Evolutionary conservation across 2,888 invertebrate genomes (phyloP).

Genomic region (Eurytoma adleriae): DNA sequence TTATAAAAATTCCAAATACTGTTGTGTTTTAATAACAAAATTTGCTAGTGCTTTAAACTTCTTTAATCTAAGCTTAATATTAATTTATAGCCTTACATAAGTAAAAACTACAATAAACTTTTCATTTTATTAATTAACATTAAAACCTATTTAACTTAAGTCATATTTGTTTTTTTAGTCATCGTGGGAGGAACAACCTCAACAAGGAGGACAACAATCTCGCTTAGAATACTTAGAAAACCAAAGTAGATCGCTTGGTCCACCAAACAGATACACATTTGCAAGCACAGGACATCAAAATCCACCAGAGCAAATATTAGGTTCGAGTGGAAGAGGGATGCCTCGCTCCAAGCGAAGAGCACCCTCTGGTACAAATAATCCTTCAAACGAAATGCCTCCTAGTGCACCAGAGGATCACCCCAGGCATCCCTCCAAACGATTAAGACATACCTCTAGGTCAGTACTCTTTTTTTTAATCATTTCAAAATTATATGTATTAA

Average conservation of each 20-base stretch:
- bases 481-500: no score
- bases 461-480: not conserved
- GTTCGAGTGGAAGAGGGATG: constrained; percentile 72
- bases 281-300: constrained; percentile 46
- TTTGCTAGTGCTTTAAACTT: no score
- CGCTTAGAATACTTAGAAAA: constrained; percentile 37
- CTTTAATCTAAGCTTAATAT: no score
- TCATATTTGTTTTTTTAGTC: constrained; percentile 46
- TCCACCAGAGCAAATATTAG: constrained; percentile 58
- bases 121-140: not conserved
- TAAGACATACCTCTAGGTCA: constrained; percentile 71
- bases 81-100: no score
- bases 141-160: no score
- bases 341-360: constrained; percentile 76
- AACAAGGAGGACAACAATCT: constrained; percentile 40
- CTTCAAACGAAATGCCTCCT: constrained; percentile 72
- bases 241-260: constrained; percentile 17
- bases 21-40: no score
- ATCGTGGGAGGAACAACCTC: constrained; percentile 60
- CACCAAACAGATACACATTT: constrained; percentile 29
- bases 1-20: not conserved
- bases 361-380: constrained; percentile 73
- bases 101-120: no score
- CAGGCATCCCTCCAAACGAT: constrained; percentile 72
- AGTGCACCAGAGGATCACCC: constrained; percentile 73